Evolutionary conservation across 1,140 invertebrate genomes (phyloP).

Genomic region (Leguminivora glycinivorella): DNA sequence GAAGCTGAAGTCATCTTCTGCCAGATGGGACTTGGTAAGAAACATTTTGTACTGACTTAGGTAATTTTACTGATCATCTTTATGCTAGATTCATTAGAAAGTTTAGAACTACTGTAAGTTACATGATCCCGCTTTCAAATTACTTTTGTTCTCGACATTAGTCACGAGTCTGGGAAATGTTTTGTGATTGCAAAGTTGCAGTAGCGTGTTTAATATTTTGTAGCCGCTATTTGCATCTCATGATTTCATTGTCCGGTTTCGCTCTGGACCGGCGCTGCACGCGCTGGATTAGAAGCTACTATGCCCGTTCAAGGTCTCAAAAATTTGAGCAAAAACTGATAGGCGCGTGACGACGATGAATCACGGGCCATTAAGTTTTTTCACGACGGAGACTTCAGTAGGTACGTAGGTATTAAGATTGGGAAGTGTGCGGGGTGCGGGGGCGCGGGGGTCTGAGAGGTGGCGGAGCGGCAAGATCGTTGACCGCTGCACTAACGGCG

Average conservation of each 20-base stretch:
- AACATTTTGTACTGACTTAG: background rate
- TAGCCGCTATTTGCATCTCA: constrained; percentile 24
- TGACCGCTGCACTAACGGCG: constrained; percentile 67
- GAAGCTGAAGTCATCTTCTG: constrained; percentile 84
- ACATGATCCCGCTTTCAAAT: background rate
- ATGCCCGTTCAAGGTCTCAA: constrained; percentile 13
- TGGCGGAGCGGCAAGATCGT: constrained; percentile 66
- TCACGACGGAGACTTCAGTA: background rate
- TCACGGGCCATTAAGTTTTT: constrained; percentile 16
- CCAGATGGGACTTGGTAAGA: constrained; percentile 84
- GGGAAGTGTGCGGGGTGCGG: constrained; percentile 8
- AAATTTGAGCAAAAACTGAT: constrained; percentile 23
- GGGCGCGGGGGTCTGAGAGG: constrained; percentile 43
- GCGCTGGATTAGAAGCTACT: constrained; percentile 32
- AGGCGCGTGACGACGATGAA: constrained; percentile 22
- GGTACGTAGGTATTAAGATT: background rate
- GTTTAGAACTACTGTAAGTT: background rate
- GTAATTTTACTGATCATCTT: background rate
- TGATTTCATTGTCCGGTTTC: constrained; percentile 40
- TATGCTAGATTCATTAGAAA: background rate
- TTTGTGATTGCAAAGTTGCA: background rate
- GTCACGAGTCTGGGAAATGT: constrained; percentile 13
- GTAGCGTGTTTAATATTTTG: constrained; percentile 5
- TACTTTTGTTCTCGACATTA: background rate
- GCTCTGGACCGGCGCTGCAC: constrained; percentile 24